Evolutionary conservation across 1,140 invertebrate genomes (phyloP).

Genomic region (Ceratosolen fusciceps): DNA sequence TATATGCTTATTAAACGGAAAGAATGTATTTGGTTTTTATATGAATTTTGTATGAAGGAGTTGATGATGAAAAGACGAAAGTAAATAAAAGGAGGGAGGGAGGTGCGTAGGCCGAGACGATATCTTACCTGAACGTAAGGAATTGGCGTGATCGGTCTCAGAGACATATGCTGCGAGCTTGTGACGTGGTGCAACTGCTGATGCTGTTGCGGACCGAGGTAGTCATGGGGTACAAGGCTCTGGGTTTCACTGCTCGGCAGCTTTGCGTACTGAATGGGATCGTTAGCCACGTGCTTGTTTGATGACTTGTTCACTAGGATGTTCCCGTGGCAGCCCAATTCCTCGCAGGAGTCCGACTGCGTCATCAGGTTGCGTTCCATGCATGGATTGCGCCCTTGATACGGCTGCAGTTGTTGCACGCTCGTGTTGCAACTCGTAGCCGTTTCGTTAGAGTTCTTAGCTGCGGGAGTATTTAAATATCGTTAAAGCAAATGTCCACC

Average conservation of each 20-base stretch:
- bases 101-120: no score
- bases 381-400: constrained; percentile 91
- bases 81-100: not conserved
- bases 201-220: constrained; percentile 61
- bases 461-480: constrained; percentile 36
- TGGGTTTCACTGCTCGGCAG: constrained; percentile 56
- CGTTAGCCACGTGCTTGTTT: constrained; percentile 73
- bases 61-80: no score
- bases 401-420: constrained; percentile 76
- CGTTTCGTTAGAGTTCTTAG: constrained; percentile 72
- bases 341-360: constrained; percentile 74
- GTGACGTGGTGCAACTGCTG: constrained; percentile 14
- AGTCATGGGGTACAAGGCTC: constrained; percentile 72
- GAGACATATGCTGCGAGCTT: constrained; percentile 53
- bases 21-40: no score
- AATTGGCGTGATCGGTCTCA: constrained; percentile 75
- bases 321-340: constrained; percentile 72
- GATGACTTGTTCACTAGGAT: constrained; percentile 80
- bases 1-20: no score
- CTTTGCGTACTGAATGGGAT: constrained; percentile 53
- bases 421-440: constrained; percentile 57
- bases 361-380: constrained; percentile 86
- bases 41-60: no score
- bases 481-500: no score
- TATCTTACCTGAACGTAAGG: constrained; percentile 77